Base-by-base conservation (phyloP, 1,140 invertebrate genomes). In the Conus ventricosus region DNA sequence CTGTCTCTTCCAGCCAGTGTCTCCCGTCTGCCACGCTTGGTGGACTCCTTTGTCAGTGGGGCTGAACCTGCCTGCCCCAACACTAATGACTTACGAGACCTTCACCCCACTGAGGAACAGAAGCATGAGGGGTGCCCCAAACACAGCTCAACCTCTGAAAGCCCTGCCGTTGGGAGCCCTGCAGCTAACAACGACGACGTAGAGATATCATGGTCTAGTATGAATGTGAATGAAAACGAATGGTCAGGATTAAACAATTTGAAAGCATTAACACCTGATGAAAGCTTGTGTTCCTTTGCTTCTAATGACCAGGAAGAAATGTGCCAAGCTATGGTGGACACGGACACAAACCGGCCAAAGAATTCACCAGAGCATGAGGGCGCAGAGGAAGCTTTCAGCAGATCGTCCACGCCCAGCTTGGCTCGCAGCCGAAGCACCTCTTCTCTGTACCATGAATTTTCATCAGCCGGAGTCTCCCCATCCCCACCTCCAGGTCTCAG, bases 171-270 rank as follows among this genome's bases (percentile, higher is more conserved):
- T 54, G 51, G 4, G 51, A 81, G 80, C 25, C 80, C 80, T 17
- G 53, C 17, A 51, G 80, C 39, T 39, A 81, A 81, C 39, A 54
- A 81, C 23, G 76, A 83, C 53, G 75, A 67, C 85, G 27, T 5
- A 17, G 85, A 87, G 17, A 75, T 23, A 27, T 87, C 85, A 15
- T 87, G 85, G 85, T 25, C 85, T 11, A 87, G 85, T 54, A 78
- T 87, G 85, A 76, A 87, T 23, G 85, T 87, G 27, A 87, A 87
- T 54, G 85, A 67, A 55, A 71, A 87, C 20, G 85, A 87, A 13
- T 57, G 39, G 71, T 87, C 85, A 39, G 67, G 85, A 8, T 39
- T 87, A 71, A 55, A 80, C 17, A 87, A 87, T 75, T 27, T 87
- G 54, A 54, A 87, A 39, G 25, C 17, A 51, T 27, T 87, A 54